A percentile compares a stretch with the other conserved stretches of the same genome.
Conservation (phyloP, 2,113 vertebrate genomes). For the Psittacara wagleri region DNA sequence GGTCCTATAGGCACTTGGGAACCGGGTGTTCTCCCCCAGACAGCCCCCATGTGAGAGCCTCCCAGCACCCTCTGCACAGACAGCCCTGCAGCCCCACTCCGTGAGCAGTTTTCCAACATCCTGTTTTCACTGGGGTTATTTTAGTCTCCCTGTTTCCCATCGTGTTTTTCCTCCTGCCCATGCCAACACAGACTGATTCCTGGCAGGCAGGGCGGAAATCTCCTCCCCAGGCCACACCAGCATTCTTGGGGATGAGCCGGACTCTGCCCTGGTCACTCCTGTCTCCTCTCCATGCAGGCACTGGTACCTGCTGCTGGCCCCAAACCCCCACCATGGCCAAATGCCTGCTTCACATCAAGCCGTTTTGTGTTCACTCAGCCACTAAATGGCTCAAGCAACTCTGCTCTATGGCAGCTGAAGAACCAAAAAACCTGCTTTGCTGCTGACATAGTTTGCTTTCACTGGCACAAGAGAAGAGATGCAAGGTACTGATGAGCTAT, state of each 20-base stretch:
- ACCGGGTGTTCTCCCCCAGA: not conserved
- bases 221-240: not conserved
- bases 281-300: not conserved
- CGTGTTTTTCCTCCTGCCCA: not conserved
- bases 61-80: not conserved
- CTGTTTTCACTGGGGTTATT: not conserved
- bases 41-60: not conserved
- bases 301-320: not conserved
- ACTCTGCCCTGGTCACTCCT: rapidly evolving
- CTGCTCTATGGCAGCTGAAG: not conserved
- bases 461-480: not conserved
- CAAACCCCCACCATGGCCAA: rapidly evolving
- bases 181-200: not conserved
- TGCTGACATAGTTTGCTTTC: not conserved
- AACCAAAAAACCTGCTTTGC: not conserved
- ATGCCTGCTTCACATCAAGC: rapidly evolving
- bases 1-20: not conserved
- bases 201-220: not conserved
- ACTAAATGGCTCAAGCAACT: rapidly evolving
- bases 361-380: not conserved
- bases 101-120: not conserved
- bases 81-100: not conserved
- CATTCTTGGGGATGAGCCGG: not conserved
- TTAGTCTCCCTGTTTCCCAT: conserved; percentile 8
- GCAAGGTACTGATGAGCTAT: not conserved